These are phyloP conservation scores for Ophion costatus DNA, from an alignment of 2,888 invertebrate species.

Conservation along the genomic window DNA sequence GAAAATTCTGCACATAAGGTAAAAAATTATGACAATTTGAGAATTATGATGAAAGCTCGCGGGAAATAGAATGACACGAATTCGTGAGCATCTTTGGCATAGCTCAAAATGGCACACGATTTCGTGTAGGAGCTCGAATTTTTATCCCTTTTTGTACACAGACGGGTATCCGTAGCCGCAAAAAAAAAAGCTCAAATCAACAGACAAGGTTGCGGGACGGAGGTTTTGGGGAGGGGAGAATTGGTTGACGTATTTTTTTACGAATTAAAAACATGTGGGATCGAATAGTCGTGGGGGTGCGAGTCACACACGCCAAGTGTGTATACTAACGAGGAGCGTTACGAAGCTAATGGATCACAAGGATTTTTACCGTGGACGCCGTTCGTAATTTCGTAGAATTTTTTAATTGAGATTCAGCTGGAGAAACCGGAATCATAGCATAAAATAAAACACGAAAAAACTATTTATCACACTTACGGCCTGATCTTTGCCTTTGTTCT, in stretches of 20 bases:
- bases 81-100: conserved; percentile 34
- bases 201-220: not conserved
- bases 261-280: conserved; percentile 55
- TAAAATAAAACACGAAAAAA: not conserved
- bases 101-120: conserved; percentile 51
- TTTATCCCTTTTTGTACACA: conserved; percentile 1
- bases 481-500: conserved; percentile 99
- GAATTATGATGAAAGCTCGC: conserved; percentile 10
- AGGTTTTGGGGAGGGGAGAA: not conserved
- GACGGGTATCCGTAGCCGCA: not conserved
- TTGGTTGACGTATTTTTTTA: not conserved
- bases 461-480: conserved; percentile 90
- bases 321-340: conserved; percentile 18
- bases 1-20: not conserved
- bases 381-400: not conserved
- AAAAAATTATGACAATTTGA: conserved; percentile 6
- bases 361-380: conserved; percentile 9
- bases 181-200: not conserved
- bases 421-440: not conserved
- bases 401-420: not conserved
- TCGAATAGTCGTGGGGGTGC: conserved; percentile 34
- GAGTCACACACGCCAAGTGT: conserved; percentile 51
- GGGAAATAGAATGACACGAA: not conserved
- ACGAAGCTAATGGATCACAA: conserved; percentile 24
- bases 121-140: conserved; percentile 1